These are phyloP conservation scores for Prolemur simus DNA, from an alignment of 2,113 vertebrate genomes.

Conservation along the genomic window DNA sequence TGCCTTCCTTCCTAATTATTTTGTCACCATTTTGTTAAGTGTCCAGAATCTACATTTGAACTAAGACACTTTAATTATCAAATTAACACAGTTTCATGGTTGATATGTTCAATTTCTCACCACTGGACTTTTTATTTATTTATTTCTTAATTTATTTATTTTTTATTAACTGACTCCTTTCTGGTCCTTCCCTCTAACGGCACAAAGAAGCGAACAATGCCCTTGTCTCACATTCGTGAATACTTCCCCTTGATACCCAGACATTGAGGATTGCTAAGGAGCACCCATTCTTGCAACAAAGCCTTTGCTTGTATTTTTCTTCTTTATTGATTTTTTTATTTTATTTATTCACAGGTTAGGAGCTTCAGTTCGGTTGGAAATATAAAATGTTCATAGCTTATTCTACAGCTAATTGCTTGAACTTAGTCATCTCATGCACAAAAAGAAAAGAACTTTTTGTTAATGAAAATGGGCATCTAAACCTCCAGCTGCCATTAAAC, in stretches of 20 bases:
- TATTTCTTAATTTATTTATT: not conserved
- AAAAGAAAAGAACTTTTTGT: conserved; percentile 8
- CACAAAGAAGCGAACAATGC: conserved; percentile 55
- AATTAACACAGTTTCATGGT: conserved; percentile 84
- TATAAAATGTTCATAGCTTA: not conserved
- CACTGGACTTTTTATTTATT: conserved; percentile 68
- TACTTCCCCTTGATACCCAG: conserved; percentile 60
- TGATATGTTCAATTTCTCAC: conserved; percentile 79
- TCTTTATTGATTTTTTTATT: conserved; percentile 32
- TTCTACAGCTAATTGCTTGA: conserved; percentile 38
- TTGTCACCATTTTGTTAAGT: conserved; percentile 74
- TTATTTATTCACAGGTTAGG: conserved; percentile 54
- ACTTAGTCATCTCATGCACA: not conserved
- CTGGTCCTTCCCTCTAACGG: conserved; percentile 69
- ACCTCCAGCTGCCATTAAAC: not conserved
- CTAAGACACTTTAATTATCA: conserved; percentile 81
- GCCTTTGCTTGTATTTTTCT: not conserved
- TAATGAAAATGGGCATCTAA: not conserved
- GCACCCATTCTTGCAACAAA: not conserved
- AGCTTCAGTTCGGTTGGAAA: conserved; percentile 24
- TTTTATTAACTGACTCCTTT: conserved; percentile 72
- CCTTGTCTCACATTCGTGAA: conserved; percentile 70
- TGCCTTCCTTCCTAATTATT: conserved; percentile 72
- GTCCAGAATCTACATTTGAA: conserved; percentile 56
- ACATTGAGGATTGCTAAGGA: conserved; percentile 68